Evolutionary conservation across 2,888 invertebrate genomes (phyloP).

Genomic region (Congeria kusceri): DNA sequence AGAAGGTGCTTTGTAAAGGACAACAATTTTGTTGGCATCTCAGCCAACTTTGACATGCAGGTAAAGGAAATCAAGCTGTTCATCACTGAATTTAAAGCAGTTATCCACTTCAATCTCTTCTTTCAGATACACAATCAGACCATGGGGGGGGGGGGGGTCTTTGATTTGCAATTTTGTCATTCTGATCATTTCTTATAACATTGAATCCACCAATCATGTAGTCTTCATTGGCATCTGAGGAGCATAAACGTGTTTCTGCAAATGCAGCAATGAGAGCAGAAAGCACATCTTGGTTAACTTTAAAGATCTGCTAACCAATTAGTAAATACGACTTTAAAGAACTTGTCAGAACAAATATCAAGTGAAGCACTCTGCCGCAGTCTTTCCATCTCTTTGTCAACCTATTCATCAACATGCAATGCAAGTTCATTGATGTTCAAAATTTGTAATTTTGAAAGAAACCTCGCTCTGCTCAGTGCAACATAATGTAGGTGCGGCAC

Average conservation of each 20-base stretch:
- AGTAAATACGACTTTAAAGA: slow-evolving; percentile 39
- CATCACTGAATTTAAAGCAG: no score
- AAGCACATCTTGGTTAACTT: slow-evolving; percentile 7
- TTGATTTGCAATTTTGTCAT: no score
- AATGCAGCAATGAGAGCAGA: slow-evolving; percentile 30
- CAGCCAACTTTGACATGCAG: no score
- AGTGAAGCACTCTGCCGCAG: slow-evolving; percentile 26
- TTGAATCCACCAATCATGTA: no score
- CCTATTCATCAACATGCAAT: slow-evolving; percentile 39
- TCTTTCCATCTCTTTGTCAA: slow-evolving; percentile 49
- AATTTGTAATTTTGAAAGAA: slow-evolving; percentile 44
- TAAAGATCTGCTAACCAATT: slow-evolving; percentile 17
- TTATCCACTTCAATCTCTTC: no score
- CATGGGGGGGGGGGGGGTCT: no score
- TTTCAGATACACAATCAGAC: no score
- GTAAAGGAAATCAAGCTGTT: no score
- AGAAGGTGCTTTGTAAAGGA: no score
- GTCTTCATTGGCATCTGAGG: no score
- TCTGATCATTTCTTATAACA: no score
- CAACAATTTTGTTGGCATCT: no score
- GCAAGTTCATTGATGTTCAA: slow-evolving; percentile 50
- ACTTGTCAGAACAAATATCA: slow-evolving; percentile 11
- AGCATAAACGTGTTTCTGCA: slow-evolving; percentile 33
- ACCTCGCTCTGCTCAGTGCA: slow-evolving; percentile 47
- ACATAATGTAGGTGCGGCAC: slow-evolving; percentile 57